A percentile compares a stretch with the other conserved stretches of the same genome.
Evolutionary conservation across 1,140 invertebrate species (phyloP).

Genomic region (Oscheius sp.): DNA sequence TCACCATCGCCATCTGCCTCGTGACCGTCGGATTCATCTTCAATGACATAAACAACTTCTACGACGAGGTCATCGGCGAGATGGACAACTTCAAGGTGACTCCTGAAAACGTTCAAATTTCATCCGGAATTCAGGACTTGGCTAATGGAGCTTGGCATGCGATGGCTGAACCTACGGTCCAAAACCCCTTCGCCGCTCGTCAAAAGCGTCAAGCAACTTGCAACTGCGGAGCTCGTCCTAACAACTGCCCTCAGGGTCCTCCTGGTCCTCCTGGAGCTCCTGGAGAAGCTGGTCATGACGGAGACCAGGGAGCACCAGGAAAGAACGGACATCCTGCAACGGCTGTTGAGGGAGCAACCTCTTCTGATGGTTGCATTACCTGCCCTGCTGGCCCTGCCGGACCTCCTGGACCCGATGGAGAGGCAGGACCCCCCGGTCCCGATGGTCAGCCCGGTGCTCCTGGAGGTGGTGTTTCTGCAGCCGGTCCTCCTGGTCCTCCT

Average conservation of each 20-base stretch:
- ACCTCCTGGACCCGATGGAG: slow-evolving; percentile 13
- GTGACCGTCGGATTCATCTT: slow-evolving; percentile 41
- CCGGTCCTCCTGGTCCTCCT: slow-evolving; percentile 17
- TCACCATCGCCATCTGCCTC: slow-evolving; percentile 36
- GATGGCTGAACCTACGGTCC: slow-evolving; percentile 25
- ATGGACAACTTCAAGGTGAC: slow-evolving; percentile 45
- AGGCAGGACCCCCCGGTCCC: slow-evolving; percentile 21
- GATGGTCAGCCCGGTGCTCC: slow-evolving; percentile 16
- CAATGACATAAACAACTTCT: slow-evolving; percentile 45
- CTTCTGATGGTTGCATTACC: slow-evolving; percentile 5
- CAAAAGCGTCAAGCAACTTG: slow-evolving; percentile 42
- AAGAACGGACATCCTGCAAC: background rate
- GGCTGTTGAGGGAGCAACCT: background rate
- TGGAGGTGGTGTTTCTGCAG: background rate
- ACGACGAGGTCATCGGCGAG: slow-evolving; percentile 43
- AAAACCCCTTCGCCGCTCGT: slow-evolving; percentile 16
- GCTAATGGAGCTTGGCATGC: slow-evolving; percentile 39
- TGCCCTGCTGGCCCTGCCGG: slow-evolving; percentile 14
- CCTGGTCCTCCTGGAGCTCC: slow-evolving; percentile 36
- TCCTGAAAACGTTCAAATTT: background rate
- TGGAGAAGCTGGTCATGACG: slow-evolving; percentile 26
- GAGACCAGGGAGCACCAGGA: background rate
- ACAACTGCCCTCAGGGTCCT: slow-evolving; percentile 30
- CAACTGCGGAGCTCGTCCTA: slow-evolving; percentile 19
- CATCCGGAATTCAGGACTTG: slow-evolving; percentile 17